Evolutionary conservation across 2,113 vertebrate genomes (phyloP).

Genomic region (Apus apus): DNA sequence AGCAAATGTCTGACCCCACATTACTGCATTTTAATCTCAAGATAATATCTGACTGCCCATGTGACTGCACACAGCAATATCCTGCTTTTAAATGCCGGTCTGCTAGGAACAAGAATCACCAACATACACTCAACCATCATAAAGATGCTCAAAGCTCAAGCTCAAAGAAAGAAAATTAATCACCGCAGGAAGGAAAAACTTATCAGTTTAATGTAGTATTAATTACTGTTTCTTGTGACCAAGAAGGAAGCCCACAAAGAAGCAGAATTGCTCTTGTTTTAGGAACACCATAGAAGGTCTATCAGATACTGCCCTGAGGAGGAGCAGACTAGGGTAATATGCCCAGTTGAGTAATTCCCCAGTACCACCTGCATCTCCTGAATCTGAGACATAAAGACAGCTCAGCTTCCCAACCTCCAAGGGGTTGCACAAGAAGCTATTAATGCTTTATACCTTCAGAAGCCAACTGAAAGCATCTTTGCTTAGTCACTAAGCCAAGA

Average conservation of each 20-base stretch:
- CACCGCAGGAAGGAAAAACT: background rate
- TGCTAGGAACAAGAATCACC: background rate
- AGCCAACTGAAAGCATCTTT: background rate
- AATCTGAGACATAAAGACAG: background rate
- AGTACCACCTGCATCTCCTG: background rate
- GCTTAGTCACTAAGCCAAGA: background rate
- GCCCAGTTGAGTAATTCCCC: background rate
- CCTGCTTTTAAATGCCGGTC: background rate
- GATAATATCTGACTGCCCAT: background rate
- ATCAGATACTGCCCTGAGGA: background rate
- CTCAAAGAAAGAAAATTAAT: background rate
- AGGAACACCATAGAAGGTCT: background rate
- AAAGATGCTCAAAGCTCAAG: background rate
- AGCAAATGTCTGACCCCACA: background rate
- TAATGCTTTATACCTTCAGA: background rate
- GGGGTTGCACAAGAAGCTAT: background rate
- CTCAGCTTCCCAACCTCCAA: background rate
- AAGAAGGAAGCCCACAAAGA: background rate
- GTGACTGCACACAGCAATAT: background rate
- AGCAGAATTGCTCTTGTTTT: background rate
- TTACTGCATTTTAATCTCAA: background rate
- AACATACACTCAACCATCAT: background rate
- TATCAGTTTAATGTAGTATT: background rate
- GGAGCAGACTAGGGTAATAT: background rate
- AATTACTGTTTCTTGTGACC: background rate